Evolutionary conservation across 2,113 vertebrate species (phyloP).

Genomic region (Callorhinus ursinus): DNA sequence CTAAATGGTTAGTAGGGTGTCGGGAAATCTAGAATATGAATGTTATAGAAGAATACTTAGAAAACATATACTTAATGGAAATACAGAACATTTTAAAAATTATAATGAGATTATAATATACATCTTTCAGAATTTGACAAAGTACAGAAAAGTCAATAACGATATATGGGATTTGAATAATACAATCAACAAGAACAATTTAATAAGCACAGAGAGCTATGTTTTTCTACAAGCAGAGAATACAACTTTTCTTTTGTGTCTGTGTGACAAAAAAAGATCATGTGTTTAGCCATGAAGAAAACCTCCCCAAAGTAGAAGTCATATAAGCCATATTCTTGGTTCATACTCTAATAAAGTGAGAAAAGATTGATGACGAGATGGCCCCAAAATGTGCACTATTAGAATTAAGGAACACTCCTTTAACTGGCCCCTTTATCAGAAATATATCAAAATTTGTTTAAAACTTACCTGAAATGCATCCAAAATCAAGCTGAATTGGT

Average conservation of each 20-base stretch:
- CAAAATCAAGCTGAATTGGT: neutral
- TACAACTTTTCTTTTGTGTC: neutral
- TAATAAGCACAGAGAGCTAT: neutral
- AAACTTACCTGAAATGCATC: neutral
- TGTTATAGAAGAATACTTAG: neutral
- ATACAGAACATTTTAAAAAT: neutral
- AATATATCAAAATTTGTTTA: neutral
- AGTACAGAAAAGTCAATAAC: slow-evolving; percentile 12
- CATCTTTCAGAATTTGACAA: neutral
- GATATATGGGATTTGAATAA: neutral
- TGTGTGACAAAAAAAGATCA: neutral
- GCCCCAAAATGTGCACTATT: neutral
- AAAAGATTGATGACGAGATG: neutral
- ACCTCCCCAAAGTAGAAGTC: neutral
- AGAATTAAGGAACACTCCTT: neutral
- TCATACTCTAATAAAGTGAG: neutral
- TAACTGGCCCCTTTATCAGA: neutral
- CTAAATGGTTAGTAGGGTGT: neutral
- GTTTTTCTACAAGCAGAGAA: neutral
- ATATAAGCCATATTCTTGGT: neutral
- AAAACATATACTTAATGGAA: neutral
- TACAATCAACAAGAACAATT: neutral
- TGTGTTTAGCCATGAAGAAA: neutral
- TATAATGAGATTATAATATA: neutral
- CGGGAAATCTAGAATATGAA: neutral